Evolutionary conservation across 2,113 vertebrate genomes (phyloP).

Genomic region (Pipra filicauda): DNA sequence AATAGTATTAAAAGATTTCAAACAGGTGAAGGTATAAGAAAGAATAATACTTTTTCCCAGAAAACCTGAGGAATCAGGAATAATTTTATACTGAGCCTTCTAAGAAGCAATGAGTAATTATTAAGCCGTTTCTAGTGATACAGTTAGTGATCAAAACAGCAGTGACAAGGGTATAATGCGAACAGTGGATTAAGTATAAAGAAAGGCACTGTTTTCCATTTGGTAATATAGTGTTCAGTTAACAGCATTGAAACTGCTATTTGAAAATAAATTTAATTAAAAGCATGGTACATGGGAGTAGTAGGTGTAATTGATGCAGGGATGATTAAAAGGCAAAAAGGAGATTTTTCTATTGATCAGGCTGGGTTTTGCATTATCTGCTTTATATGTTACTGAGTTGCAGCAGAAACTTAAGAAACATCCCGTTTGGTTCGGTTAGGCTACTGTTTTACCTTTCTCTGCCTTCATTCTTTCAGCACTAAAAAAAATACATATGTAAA

Average conservation of each 20-base stretch:
- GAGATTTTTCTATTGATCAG: neutral
- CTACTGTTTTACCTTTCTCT: neutral
- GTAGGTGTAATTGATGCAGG: neutral
- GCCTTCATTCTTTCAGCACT: neutral
- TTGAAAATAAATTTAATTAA: slow-evolving; percentile 20
- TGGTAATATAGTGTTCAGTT: neutral
- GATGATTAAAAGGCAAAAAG: neutral
- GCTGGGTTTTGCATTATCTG: neutral
- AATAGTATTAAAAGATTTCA: neutral
- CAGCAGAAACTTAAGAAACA: neutral
- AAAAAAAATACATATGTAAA: neutral
- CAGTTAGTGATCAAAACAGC: slow-evolving; percentile 55
- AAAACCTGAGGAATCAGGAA: neutral
- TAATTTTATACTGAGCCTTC: neutral
- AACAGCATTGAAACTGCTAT: neutral
- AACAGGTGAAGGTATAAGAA: neutral
- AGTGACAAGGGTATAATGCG: slow-evolving; percentile 15
- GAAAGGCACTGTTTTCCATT: neutral
- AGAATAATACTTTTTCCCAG: neutral
- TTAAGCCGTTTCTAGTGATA: slow-evolving; percentile 47
- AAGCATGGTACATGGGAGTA: neutral
- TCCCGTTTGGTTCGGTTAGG: neutral
- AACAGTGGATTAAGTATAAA: slow-evolving; percentile 27
- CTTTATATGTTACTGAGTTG: neutral
- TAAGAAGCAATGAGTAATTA: slow-evolving; percentile 32